Base-by-base conservation (phyloP, 2,113 vertebrate species). In the Rhinolophus sinicus region DNA sequence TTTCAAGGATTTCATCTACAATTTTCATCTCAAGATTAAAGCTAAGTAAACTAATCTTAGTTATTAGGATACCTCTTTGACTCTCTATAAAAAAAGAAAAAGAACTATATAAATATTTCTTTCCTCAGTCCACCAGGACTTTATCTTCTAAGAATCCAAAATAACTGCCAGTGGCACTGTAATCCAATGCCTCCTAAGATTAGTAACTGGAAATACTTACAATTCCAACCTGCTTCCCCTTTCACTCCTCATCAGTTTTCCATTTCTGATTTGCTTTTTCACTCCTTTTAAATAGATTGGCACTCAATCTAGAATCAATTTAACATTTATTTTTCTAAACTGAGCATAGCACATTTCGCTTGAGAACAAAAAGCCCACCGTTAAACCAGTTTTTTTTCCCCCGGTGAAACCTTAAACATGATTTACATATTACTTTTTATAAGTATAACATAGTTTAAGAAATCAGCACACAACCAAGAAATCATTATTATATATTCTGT, bases 391-490 rank as follows among this genome's bases (percentile, higher is more conserved):
- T 90, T 10, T n/a, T 90, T 10, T 92, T 89, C n/a, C 24, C 24
- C 33, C 38, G 38, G 0, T 5, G 33, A 88, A 70, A 78, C 3
- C 30, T 73, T 65, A 82, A 94, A 81, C 44, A 54, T 11, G 76
- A 16, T 28, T 90, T 92, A 38, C 83, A 35, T 88, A 76, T 84
- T 93, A 44, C 30, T 95, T 96, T 95, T 97, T 73, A 56, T 67
- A 95, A 72, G 64, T 92, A 64, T 65, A 96, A 88, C 75, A 60
- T 83, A 26, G n/a, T 88, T 93, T 89, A 21, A 67, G 96, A 96
- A 95, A 62, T 44, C 30, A 87, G 40, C n/a, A 92, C 95, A 77
- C 33, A 69, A 72, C 70, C 35, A 14, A 93, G 40, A 80, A 96
- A 89, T 10, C 8, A 21, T 2, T 50, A 90, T 84, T 64, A 70